Evolutionary conservation across 2,797 vertebrate species (phyloP), one percentile per base, ranked within the genome.

Genomic region (Pseudocheirus occidentalis): DNA sequence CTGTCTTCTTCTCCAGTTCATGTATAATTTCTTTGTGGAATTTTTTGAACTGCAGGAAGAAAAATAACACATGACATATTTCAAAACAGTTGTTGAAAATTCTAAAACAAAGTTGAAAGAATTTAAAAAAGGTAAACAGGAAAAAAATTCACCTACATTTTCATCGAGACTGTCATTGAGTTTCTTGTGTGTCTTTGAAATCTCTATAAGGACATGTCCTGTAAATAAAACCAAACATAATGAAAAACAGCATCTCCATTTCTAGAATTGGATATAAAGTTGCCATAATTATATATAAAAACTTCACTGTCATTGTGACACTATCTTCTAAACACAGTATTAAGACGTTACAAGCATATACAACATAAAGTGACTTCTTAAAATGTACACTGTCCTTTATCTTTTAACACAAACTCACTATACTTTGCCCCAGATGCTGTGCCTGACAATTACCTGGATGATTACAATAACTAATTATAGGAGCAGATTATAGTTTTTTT

Each of bases 1-100:
- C 99, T 0, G 99, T 99, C 98, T 99, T 99, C 99, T 98, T 99
- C 98, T 99, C 99, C 98, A 99, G 98, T 98, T 99, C 99, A 18
- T 97, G 96, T 94, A 99, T 99, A 93, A 99, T 99, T 52, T 99
- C 99, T 98, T 98, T 99, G 97, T 99, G 99, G 97, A 99, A 99
- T 97, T 98, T 99, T 98, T 99, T 99, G 97, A 99, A 99, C 99
- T 99, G 53, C 98, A 96, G 98, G 97, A 96, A 95, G 11, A 98
- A 98, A 98, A 96, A 96, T 92, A 16, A 93, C 34, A 94, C 55
- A 87, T 14, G 4, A 0, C 52, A 97, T 97, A 96, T 94, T 96
- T 92, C 94, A 97, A 92, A 58, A 52, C 91, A 53, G 40, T 62
- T 58, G 31, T 46, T 57, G 92, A 91, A 73, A 73, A 24, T 57